Conservation (phyloP, 2,113 vertebrate species). For the Notarius quadriscutis region DNA sequence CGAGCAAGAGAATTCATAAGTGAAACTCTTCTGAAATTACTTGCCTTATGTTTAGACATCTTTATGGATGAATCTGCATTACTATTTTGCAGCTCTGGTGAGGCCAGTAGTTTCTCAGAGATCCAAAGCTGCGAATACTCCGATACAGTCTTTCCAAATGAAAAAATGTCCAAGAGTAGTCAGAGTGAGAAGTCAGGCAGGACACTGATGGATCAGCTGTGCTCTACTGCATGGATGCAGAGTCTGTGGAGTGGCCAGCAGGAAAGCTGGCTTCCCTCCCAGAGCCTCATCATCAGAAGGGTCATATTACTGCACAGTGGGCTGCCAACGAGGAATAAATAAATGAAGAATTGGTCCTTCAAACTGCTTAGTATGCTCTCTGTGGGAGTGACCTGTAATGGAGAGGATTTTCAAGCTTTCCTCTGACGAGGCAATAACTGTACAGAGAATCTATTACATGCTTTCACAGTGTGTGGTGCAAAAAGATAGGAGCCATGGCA, state of each 20-base stretch:
- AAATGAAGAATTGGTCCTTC: conserved; percentile 41
- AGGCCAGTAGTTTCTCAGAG: not conserved
- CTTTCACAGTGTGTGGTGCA: not conserved
- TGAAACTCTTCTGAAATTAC: not conserved
- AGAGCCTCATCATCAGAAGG: conserved; percentile 33
- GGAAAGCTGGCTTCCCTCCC: conserved; percentile 49
- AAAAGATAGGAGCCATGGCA: not conserved
- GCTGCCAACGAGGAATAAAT: conserved; percentile 34
- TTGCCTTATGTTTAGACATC: not conserved
- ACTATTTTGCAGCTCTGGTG: not conserved
- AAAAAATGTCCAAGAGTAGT: not conserved
- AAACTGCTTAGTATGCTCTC: conserved; percentile 45
- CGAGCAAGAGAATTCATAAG: not conserved
- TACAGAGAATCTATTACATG: conserved; percentile 12
- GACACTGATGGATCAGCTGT: conserved; percentile 7
- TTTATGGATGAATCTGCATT: not conserved
- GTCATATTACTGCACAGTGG: conserved; percentile 48
- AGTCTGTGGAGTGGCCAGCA: conserved; percentile 36
- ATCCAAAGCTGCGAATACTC: not conserved
- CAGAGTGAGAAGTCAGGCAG: not conserved
- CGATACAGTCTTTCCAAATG: not conserved
- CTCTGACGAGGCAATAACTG: not conserved
- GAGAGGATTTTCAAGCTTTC: conserved; percentile 14
- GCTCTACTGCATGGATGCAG: conserved; percentile 13
- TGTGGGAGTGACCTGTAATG: conserved; percentile 5